phyloP scores from a whole-genome alignment of 2,113 vertebrate genomes.

The Camelus bactrianus region DNA sequence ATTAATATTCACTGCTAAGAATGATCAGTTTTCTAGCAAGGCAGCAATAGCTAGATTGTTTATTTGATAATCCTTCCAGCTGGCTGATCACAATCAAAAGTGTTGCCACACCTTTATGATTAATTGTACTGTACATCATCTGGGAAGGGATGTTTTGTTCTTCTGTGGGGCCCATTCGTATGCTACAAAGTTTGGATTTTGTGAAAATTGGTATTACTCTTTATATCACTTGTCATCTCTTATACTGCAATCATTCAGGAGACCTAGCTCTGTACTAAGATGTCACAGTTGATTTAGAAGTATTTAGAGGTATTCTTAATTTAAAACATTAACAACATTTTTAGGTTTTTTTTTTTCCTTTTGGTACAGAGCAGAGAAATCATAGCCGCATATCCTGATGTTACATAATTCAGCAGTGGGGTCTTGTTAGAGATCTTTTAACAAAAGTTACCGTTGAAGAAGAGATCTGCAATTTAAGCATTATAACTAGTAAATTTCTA shows the following conservation, averaged over 20 bases:
- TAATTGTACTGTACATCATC: background rate
- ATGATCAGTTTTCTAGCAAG: conserved; percentile 74
- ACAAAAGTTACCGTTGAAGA: conserved; percentile 43
- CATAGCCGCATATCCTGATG: background rate
- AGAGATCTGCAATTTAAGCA: conserved; percentile 20
- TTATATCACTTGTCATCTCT: background rate
- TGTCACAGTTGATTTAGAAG: background rate
- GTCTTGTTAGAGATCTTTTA: conserved; percentile 52
- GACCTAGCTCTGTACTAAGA: background rate
- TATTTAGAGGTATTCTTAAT: background rate
- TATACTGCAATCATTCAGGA: background rate
- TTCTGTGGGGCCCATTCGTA: background rate
- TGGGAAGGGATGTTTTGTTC: background rate
- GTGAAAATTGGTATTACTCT: background rate
- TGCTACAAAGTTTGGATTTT: conserved; percentile 50
- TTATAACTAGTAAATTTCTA: background rate
- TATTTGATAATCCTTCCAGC: conserved; percentile 72
- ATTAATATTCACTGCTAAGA: conserved; percentile 71
- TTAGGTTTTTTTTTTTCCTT: background rate
- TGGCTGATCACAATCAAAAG: conserved; percentile 30
- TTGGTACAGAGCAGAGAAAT: conserved; percentile 1
- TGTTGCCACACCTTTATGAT: background rate
- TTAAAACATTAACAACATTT: background rate
- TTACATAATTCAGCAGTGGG: conserved; percentile 39
- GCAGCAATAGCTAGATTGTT: background rate